Evolutionary conservation across 2,113 vertebrate genomes (phyloP), one percentile per base, ranked within the genome.

Genomic region (Chaetodon trifascialis): DNA sequence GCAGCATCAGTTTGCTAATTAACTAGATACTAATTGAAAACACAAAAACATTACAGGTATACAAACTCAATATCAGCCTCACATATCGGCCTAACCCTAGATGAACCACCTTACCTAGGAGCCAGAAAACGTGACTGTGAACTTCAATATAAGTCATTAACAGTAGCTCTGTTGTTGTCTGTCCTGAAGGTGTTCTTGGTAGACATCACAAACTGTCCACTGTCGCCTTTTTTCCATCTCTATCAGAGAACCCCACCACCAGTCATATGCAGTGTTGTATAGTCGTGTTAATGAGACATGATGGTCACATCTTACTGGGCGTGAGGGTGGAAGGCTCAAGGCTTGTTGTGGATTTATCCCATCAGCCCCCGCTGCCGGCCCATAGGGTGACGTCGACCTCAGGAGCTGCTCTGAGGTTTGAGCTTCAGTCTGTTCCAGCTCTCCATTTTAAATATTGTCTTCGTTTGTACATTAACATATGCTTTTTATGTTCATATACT

Each of bases 401-500:
- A 60, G 56, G 23, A 58, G 52, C n/a, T 14, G 72, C 52, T 69
- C 72, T 34, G 42, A 69, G 77, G 73, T 91, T 76, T 95, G 95
- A 95, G 95, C 96, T 95, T 90, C 94, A 93, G 95, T 95, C 85
- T 83, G 91, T 96, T 94, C 96, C 96, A n/a, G 94, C 96, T 95
- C 95, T 95, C 94, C 96, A 95, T 95, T 94, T 96, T 95, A 95
- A 96, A 92, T 88, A 82, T 86, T 80, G 87, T 94, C 82, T 83
- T 75, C 96, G 96, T 98, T 97, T 97, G 97, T 98, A 98, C 96
- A 97, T 97, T 97, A 98, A 97, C 96, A 94, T 92, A 96, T 96
- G 97, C 97, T 97, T 97, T 98, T 96, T 98, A 97, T 98, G 97
- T 97, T 97, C 96, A 98, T 97, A 97, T 97, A 96, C 96, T 95